These are phyloP conservation scores for Protophormia terraenovae DNA, from an alignment of 2,888 invertebrate genomes.

Conservation along the genomic window DNA sequence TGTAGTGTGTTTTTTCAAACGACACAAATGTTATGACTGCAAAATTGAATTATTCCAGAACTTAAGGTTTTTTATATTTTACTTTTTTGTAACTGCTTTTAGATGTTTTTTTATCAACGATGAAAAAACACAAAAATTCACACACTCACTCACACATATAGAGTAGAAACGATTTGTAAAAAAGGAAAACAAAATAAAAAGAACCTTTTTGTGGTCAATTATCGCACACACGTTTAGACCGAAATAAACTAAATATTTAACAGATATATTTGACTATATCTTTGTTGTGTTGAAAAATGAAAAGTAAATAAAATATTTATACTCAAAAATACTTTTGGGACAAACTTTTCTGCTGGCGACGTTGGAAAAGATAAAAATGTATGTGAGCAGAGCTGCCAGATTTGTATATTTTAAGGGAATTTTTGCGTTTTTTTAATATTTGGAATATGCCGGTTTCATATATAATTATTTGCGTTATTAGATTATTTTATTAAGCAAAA, in stretches of 20 bases:
- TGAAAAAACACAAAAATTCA: background rate
- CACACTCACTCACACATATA: constrained; percentile 6
- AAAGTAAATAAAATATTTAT: constrained; percentile 35
- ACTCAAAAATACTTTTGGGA: constrained; percentile 30
- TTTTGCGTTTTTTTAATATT: background rate
- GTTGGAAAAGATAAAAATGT: constrained; percentile 39
- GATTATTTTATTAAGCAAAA: too few relatives aligned
- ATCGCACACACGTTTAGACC: constrained; percentile 9
- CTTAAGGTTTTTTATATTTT: background rate
- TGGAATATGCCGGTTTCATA: too few relatives aligned
- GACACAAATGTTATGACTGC: background rate
- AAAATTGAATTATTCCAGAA: constrained; percentile 20
- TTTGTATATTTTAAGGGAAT: background rate
- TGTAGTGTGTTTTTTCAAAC: constrained; percentile 1
- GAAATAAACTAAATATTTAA: constrained; percentile 42
- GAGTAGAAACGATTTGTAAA: background rate
- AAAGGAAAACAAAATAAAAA: background rate
- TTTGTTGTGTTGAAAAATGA: constrained; percentile 39
- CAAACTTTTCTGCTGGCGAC: constrained; percentile 41
- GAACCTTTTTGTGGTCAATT: background rate
- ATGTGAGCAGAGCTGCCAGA: background rate
- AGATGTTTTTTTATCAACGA: background rate
- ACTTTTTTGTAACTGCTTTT: constrained; percentile 1
- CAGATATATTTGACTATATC: constrained; percentile 9
- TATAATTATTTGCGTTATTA: too few relatives aligned